A percentile compares a stretch with the other conserved stretches of the same genome.
Evolutionary conservation across 1,140 invertebrate species (phyloP).

Genomic region (Leptinotarsa texana): DNA sequence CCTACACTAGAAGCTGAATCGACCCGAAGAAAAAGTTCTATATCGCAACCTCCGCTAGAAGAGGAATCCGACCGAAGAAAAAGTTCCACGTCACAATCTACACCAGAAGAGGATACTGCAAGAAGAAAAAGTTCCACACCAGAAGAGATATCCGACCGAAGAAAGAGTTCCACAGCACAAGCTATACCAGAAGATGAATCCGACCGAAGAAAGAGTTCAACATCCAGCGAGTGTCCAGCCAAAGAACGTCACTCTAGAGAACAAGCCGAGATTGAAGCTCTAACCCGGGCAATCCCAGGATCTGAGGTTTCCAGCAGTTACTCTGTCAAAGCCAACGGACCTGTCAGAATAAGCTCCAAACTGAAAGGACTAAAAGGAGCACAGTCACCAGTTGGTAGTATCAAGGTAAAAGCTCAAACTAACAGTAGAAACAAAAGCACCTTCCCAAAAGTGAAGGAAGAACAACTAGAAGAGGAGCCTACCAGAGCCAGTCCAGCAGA

Average conservation of each 20-base stretch:
- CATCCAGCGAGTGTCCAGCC: constrained; percentile 11
- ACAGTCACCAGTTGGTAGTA: neutral
- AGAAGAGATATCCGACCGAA: neutral
- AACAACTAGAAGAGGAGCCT: neutral
- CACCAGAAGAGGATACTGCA: no score
- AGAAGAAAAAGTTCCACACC: neutral
- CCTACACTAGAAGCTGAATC: neutral
- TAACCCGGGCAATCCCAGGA: neutral
- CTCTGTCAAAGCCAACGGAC: constrained; percentile 20
- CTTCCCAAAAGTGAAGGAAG: neutral
- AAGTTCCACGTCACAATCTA: no score
- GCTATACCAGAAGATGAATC: no score
- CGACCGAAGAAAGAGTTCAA: neutral
- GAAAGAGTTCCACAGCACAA: neutral
- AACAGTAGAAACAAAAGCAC: constrained; percentile 7
- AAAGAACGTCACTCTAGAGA: constrained; percentile 22
- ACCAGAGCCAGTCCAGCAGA: neutral
- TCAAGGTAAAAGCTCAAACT: no score
- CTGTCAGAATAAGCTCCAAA: constrained; percentile 31
- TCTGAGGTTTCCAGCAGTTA: neutral
- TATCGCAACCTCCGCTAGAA: neutral
- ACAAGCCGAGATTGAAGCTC: constrained; percentile 21
- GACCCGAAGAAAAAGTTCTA: neutral
- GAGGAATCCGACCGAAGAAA: neutral
- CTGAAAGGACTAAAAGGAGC: constrained; percentile 30